These are phyloP conservation scores for Spicauda simplicius DNA, from an alignment of 2,888 invertebrate genomes.

Conservation along the genomic window DNA sequence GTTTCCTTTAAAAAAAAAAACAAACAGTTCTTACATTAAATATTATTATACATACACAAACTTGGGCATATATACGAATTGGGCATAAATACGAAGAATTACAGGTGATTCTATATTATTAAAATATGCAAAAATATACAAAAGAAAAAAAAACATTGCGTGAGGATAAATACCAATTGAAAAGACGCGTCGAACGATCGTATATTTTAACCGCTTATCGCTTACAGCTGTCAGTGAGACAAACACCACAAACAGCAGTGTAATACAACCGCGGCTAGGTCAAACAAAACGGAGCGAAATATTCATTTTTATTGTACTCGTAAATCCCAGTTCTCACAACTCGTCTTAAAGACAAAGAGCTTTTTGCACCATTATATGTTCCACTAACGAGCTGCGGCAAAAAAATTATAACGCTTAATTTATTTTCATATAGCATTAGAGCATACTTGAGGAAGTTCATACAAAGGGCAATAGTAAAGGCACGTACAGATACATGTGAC, in stretches of 20 bases:
- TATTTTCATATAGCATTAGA: neutral
- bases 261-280: conserved; percentile 21
- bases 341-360: conserved; percentile 8
- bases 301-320: conserved; percentile 27
- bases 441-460: neutral
- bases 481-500: no score
- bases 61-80: no score
- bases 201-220: neutral
- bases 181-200: no score
- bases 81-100: no score
- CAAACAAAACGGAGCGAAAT: conserved; percentile 32
- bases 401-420: conserved; percentile 10
- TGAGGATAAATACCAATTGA: no score
- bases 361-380: conserved; percentile 24
- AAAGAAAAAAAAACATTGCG: no score
- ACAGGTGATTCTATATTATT: no score
- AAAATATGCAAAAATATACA: no score
- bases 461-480: no score
- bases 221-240: neutral
- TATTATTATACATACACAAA: no score
- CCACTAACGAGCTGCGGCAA: conserved; percentile 10
- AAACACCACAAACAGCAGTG: neutral
- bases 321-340: conserved; percentile 25
- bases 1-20: no score
- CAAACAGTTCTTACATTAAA: no score